Percentiles rank a stretch among this genome's conserved stretches.
Evolutionary conservation across 2,888 invertebrate genomes (phyloP).

Genomic region (Hydriomena furcata): DNA sequence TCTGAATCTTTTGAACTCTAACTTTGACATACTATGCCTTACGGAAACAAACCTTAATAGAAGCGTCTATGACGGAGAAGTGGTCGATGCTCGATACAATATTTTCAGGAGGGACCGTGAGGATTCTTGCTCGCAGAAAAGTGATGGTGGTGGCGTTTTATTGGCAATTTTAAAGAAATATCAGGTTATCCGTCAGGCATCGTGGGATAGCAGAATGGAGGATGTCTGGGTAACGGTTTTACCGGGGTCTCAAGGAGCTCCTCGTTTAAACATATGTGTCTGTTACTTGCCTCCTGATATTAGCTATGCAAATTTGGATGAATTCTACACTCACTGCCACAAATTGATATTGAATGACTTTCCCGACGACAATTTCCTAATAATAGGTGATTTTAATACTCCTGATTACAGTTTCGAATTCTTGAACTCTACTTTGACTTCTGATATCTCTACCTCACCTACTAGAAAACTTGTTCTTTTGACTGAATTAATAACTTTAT

Average conservation of each 20-base stretch:
- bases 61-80: slow-evolving; percentile 24
- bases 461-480: not conserved
- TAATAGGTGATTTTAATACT: slow-evolving; percentile 13
- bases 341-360: not conserved
- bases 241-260: not conserved
- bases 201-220: slow-evolving; percentile 22
- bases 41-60: too few species aligned
- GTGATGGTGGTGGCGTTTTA: slow-evolving; percentile 24
- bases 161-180: slow-evolving; percentile 18
- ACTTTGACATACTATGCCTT: slow-evolving; percentile 24
- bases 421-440: not conserved
- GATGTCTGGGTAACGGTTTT: slow-evolving; percentile 23
- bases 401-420: not conserved
- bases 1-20: slow-evolving; percentile 10
- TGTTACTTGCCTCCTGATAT: too few species aligned
- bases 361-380: slow-evolving; percentile 1
- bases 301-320: slow-evolving; percentile 7
- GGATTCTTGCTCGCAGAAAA: slow-evolving; percentile 5
- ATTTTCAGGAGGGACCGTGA: slow-evolving; percentile 23
- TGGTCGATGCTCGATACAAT: slow-evolving; percentile 21
- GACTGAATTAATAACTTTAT: not conserved
- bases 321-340: slow-evolving; percentile 10
- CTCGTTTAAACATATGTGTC: too few species aligned
- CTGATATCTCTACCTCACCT: not conserved
- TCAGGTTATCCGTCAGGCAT: slow-evolving; percentile 21